Base-by-base conservation (phyloP, 2,797 vertebrate species). In the Vipera ursinii region DNA sequence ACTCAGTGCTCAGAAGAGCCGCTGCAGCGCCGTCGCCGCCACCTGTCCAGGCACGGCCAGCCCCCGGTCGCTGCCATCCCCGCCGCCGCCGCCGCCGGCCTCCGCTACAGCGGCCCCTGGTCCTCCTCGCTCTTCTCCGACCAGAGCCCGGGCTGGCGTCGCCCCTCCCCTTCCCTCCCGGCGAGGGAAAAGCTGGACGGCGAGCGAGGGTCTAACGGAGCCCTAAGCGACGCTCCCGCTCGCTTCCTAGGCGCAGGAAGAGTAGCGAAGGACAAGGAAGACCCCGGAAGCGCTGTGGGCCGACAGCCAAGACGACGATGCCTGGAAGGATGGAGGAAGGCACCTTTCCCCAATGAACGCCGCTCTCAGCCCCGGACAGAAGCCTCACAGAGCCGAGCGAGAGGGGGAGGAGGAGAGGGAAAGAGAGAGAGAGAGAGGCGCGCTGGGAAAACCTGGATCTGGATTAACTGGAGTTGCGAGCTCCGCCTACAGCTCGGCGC, bases 401-500 rank as follows among this genome's bases (percentile, higher is more conserved):
- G 93, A 85, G 89, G 59, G 90, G 87, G 91, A 32, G 38, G 63
- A n/a, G 65, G 78, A 59, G 55, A 24, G 44, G 92, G 73, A 20
- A 6, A 56, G 92, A 88, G 89, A 60, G 89, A 86, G 78, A 69
- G 53, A 55, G 53, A 93, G 93, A 85, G 94, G 91, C 26, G 63
- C 93, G 95, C 90, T 38, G 51, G 89, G 93, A 96, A 96, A 95
- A 95, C 96, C 97, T 96, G 97, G 97, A 97, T 96, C 96, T 96
- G 97, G 96, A 95, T 92, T 93, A 56, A 3, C 57, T 53, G 61
- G 93, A 94, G 94, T 95, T 95, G 95, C 95, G 95, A 96, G 97
- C 97, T 97, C 97, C 97, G 95, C 97, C 97, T 97, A 96, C 96
- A 92, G 97, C 95, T 91, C 65, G 32, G 90, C 86, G 14, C 92